These are phyloP conservation scores for Coregonus ussuriensis DNA, from an alignment of 2,797 vertebrate species.

Conservation along the genomic window DNA sequence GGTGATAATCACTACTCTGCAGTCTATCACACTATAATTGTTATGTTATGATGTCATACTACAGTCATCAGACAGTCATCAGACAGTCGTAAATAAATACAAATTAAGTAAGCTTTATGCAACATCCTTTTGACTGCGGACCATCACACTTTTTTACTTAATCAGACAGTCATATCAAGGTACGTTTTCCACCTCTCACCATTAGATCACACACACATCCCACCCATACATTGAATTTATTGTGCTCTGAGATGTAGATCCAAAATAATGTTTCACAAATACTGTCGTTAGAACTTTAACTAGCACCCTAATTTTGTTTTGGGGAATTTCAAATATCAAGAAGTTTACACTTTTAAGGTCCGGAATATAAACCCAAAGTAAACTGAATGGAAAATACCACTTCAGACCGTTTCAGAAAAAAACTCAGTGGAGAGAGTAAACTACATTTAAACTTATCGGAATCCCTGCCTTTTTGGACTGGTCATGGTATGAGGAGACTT, in stretches of 20 bases:
- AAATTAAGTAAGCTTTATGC: no score
- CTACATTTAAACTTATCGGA: not conserved
- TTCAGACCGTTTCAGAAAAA: not conserved
- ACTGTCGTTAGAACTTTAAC: not conserved
- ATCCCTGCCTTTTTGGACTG: not conserved
- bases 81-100: no score
- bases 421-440: not conserved
- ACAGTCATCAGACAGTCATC: not conserved
- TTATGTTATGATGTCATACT: not conserved
- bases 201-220: not conserved
- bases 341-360: not conserved
- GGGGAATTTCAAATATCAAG: not conserved
- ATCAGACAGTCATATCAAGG: not conserved
- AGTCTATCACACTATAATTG: not conserved
- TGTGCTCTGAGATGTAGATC: not conserved
- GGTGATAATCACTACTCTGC: not conserved
- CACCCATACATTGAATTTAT: not conserved
- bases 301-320: not conserved
- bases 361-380: not conserved
- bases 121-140: no score
- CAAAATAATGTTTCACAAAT: not conserved
- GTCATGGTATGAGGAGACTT: not conserved
- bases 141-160: no score
- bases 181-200: not conserved
- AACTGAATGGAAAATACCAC: not conserved